phyloP scores from a whole-genome alignment of 2,797 vertebrate genomes.

The Pangasius mekongensis region DNA sequence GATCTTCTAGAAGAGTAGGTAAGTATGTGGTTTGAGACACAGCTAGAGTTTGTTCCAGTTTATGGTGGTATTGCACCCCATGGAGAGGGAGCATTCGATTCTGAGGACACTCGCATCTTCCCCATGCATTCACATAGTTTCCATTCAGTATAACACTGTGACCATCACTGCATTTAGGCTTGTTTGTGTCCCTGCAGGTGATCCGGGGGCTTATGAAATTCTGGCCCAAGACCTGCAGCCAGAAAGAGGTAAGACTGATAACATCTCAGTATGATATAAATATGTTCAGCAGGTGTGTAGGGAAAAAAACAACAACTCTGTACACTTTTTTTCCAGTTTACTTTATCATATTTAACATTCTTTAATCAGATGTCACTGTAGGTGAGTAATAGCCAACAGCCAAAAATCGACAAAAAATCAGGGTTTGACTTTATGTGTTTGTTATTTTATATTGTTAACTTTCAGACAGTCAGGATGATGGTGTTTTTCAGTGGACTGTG shows the following conservation, averaged over 20 bases:
- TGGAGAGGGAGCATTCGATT: neutral
- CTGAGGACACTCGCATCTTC: neutral
- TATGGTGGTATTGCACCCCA: neutral
- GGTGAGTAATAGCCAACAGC: neutral
- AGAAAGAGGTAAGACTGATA: slow-evolving; percentile 89
- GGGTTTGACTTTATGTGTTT: neutral
- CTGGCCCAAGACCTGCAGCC: slow-evolving; percentile 99
- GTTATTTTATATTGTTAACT: neutral
- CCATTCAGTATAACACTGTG: neutral
- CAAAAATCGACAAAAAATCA: neutral
- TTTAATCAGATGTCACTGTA: neutral
- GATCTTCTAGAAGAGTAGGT: neutral
- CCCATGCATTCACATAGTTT: neutral
- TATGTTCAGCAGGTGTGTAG: neutral
- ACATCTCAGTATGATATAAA: neutral
- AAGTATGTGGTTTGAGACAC: neutral
- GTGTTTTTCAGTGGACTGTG: neutral
- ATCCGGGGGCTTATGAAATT: slow-evolving; percentile 96
- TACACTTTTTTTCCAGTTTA: neutral
- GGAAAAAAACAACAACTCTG: neutral
- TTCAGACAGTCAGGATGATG: neutral
- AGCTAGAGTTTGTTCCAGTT: neutral
- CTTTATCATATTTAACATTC: neutral
- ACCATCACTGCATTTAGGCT: neutral
- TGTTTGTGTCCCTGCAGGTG: slow-evolving; percentile 75